Percentiles rank a stretch among this genome's conserved stretches.
These are phyloP conservation scores for Channallabes apus DNA, from an alignment of 2,797 vertebrate genomes.

Conservation along the genomic window DNA sequence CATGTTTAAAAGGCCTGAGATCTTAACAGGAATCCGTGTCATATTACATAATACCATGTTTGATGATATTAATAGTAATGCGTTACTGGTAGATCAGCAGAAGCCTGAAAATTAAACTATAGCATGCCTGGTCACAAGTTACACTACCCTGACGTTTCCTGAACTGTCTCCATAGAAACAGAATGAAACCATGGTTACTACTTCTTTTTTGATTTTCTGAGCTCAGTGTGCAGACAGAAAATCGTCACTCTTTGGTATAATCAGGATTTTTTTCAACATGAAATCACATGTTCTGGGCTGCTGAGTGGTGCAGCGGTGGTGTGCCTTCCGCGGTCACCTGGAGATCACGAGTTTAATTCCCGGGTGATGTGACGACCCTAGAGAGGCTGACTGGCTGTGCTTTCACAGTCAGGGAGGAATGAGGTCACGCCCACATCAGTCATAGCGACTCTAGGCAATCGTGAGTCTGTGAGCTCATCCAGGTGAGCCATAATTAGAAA, in stretches of 20 bases:
- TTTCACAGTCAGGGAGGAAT: no score
- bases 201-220: slow-evolving; percentile 42
- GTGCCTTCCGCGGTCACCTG: no score
- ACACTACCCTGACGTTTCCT: slow-evolving; percentile 35
- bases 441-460: no score
- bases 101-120: background rate
- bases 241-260: background rate
- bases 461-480: no score
- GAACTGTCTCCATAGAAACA: slow-evolving; percentile 72
- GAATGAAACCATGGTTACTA: slow-evolving; percentile 65
- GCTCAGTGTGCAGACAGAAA: background rate
- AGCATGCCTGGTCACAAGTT: slow-evolving; percentile 43
- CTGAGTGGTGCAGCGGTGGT: no score
- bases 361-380: no score
- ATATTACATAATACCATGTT: background rate
- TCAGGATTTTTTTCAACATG: slow-evolving; percentile 17
- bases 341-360: no score
- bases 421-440: no score
- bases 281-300: background rate
- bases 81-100: background rate
- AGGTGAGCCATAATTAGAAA: no score
- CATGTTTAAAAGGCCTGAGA: no score
- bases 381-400: no score
- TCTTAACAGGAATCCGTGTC: background rate
- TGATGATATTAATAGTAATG: background rate